phyloP scores from a whole-genome alignment of 1,140 invertebrate species.

The Alviniconcha marisindica region DNA sequence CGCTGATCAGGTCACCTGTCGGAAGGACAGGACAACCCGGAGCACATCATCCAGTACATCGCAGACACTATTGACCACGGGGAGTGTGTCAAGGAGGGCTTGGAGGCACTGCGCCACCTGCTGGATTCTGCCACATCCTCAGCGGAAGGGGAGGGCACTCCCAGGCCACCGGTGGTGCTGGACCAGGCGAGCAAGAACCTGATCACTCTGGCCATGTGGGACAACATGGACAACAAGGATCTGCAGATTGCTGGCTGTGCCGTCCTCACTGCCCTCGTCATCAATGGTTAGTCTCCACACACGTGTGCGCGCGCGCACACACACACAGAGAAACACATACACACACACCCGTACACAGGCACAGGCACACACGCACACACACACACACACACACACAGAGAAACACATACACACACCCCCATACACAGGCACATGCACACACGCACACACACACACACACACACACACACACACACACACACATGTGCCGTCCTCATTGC shows the following conservation, averaged over 20 bases:
- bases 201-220: constrained; percentile 64
- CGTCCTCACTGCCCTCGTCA: constrained; percentile 64
- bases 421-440: too few relatives aligned
- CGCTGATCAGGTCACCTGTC: constrained; percentile 53
- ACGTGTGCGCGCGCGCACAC: too few relatives aligned
- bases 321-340: too few relatives aligned
- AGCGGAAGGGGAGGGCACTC: background rate
- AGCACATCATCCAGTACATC: constrained; percentile 47
- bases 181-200: constrained; percentile 63
- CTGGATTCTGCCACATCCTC: constrained; percentile 48
- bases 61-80: constrained; percentile 66
- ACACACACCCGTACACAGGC: too few relatives aligned
- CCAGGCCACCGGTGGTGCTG: constrained; percentile 46
- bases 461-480: too few relatives aligned
- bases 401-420: too few relatives aligned
- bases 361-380: too few relatives aligned
- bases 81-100: constrained; percentile 60
- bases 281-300: constrained; percentile 61
- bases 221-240: constrained; percentile 60
- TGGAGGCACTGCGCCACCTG: constrained; percentile 63
- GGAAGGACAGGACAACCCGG: constrained; percentile 54
- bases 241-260: constrained; percentile 67
- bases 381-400: too few relatives aligned
- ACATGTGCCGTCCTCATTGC: constrained; percentile 66
- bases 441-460: too few relatives aligned